Evolutionary conservation across 92 coral and sea anemone genomes (phyloP), one percentile per base, ranked within the genome.

Genomic region (Muricea muricata): DNA sequence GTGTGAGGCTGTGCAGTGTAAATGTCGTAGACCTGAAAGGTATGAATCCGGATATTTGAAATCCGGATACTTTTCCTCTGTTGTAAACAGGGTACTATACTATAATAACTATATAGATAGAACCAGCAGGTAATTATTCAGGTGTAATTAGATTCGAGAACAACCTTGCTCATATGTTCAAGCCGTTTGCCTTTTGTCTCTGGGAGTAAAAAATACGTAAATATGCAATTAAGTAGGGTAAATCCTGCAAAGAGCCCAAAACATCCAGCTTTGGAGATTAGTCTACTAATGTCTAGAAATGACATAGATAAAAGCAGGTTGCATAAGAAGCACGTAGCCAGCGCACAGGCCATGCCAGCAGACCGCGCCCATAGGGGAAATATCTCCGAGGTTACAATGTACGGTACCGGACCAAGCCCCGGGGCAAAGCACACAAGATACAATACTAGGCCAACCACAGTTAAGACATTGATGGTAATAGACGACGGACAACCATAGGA

Each of bases 171-270:
- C 41, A 96, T 79, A 69, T 96, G 90, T 77, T 96, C 99, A 11
- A 96, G 82, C 15, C 91, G 87, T 78, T 90, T 96, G 63, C 94
- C 97, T 72, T 87, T 96, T 7, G 99, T 96, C 57, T 96, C 99
- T 30, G 97, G 99, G 25, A 96, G 88, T 68, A 81, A 75, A 34
- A 68, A 10, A 80, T 45, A 96, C 52, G 90, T 89, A 75, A 96
- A 92, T 21, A 96, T 28, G 94, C 97, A 93, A 6, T 97, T 98
- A 12, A 86, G 60, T 29, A 93, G 7, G 0, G 97, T 83, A 33
- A 96, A 79, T 7, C 88, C 63, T 0, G 94, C 97, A 34, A 89
- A 93, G 2, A 96, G 73, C 91, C 98, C 94, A 79, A 96, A 96
- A 1, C 97, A 91, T 8, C 99, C 99, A 0, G 92, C 83, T 42